Evolutionary conservation across 2,888 invertebrate genomes (phyloP), one percentile per base, ranked within the genome.

Genomic region (Diogma glabrata): DNA sequence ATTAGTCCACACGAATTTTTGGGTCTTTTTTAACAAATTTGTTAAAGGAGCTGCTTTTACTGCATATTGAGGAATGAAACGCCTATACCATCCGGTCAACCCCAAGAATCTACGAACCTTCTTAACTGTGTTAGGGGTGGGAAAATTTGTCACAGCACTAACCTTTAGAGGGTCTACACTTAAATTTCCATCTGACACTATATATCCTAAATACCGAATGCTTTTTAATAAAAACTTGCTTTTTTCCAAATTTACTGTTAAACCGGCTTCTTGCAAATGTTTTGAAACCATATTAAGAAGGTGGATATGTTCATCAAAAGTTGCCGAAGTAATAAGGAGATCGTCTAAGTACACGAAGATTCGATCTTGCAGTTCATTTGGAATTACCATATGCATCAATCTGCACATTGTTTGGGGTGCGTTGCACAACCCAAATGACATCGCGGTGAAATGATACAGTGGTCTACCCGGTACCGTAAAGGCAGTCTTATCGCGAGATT

Each of bases 401-500:
- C 59, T 33, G 43, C 59, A 59, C 10, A 56, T 16, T 2, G 53
- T 46, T 28, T 57, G 55, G 14, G 33, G 33, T n/a, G 12, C 33
- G 16, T 33, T 33, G 16, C 33, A 33, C 16, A 33, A 33, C 33
- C 33, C 33, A 33, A 33, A 33, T 14, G 33, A 14, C 33, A 33
- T 33, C 4, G 14, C 33, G 4, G 12, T 4, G 14, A 33, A 33
- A 12, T 33, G 33, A 14, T 33, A 33, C 12, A 33, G 33, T 14
- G 33, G 33, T 2, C 54, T 38, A 14, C 56, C 57, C 2, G 55
- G 63, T 4, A 63, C 60, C 0, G 60, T 33, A 33, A 33, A 33
- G 1, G 62, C 62, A 2, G 62, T 64, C 6, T 51, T 53, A 7
- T 58, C 57, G 17, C 48, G 28, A 2, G 56, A 56, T 0, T 50